Percentiles rank a stretch among this genome's conserved stretches.
phyloP scores from a whole-genome alignment of 2,797 vertebrate genomes.

The Micromesistius poutassou region DNA sequence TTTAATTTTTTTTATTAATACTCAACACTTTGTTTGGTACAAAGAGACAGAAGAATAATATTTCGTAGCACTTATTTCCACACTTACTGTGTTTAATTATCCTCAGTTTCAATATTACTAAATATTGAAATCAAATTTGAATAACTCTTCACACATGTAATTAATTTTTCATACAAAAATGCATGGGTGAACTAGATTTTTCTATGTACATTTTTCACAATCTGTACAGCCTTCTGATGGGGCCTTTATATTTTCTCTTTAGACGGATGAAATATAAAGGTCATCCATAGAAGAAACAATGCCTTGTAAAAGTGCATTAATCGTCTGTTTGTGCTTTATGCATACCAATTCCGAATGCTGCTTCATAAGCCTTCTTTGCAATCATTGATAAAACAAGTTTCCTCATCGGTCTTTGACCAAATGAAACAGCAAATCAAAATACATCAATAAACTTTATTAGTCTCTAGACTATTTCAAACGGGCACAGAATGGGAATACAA shows the following conservation, averaged over 20 bases:
- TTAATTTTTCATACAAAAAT: conserved; percentile 79
- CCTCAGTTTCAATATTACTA: conserved; percentile 77
- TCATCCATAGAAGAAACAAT: conserved; percentile 50
- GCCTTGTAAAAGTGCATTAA: conserved; percentile 50
- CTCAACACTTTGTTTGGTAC: conserved; percentile 81
- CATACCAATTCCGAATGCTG: conserved; percentile 36
- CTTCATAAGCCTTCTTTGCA: conserved; percentile 20
- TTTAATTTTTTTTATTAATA: conserved; percentile 79
- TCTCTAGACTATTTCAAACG: conserved; percentile 32
- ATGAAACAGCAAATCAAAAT: conserved; percentile 43
- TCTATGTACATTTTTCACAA: conserved; percentile 78
- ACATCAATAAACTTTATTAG: conserved; percentile 31
- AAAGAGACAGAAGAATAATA: conserved; percentile 84
- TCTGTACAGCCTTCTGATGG: conserved; percentile 72
- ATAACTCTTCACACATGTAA: conserved; percentile 77
- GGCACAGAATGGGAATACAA: conserved; percentile 43
- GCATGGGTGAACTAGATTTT: conserved; percentile 66
- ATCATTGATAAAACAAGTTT: conserved; percentile 33
- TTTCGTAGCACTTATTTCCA: conserved; percentile 81
- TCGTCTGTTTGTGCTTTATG: conserved; percentile 66
- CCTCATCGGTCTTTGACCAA: conserved; percentile 39
- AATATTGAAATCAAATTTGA: conserved; percentile 77
- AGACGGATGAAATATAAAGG: conserved; percentile 63
- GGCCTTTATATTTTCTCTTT: conserved; percentile 49
- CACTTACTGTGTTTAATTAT: conserved; percentile 74